A percentile compares a stretch with the other conserved stretches of the same genome.
Evolutionary conservation across 2,113 vertebrate genomes (phyloP).

Genomic region (Macaca mulatta): DNA sequence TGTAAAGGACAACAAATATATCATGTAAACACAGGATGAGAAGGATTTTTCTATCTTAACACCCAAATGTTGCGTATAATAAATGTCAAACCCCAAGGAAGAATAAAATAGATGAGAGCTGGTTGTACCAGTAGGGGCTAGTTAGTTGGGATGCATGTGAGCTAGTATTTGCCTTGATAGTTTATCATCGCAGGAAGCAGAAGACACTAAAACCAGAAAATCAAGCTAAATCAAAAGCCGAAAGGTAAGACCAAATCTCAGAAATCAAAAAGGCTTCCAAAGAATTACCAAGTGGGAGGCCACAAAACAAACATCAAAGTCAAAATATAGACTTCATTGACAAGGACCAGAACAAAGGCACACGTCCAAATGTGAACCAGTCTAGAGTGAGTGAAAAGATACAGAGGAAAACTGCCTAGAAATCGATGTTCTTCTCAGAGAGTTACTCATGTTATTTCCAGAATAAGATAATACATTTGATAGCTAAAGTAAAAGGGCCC

Average conservation of each 20-base stretch:
- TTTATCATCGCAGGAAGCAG: neutral
- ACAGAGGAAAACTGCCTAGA: neutral
- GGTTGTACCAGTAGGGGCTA: neutral
- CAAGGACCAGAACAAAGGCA: neutral
- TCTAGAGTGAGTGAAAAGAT: neutral
- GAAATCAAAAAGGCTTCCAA: neutral
- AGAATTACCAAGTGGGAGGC: neutral
- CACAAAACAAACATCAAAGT: neutral
- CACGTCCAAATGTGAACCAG: neutral
- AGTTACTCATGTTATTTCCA: neutral
- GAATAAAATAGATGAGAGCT: neutral
- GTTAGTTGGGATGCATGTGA: neutral
- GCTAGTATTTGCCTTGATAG: neutral
- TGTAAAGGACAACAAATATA: neutral
- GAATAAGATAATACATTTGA: neutral
- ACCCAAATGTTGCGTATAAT: neutral
- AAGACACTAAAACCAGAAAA: neutral
- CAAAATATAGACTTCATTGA: neutral
- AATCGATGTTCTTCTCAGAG: neutral
- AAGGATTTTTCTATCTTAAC: neutral
- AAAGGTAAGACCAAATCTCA: neutral
- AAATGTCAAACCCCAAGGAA: neutral
- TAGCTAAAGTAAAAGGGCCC: neutral
- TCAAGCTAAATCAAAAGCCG: neutral
- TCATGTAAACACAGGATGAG: neutral